Conservation (phyloP, 2,888 invertebrate species). For the Choreutis nemorana region DNA sequence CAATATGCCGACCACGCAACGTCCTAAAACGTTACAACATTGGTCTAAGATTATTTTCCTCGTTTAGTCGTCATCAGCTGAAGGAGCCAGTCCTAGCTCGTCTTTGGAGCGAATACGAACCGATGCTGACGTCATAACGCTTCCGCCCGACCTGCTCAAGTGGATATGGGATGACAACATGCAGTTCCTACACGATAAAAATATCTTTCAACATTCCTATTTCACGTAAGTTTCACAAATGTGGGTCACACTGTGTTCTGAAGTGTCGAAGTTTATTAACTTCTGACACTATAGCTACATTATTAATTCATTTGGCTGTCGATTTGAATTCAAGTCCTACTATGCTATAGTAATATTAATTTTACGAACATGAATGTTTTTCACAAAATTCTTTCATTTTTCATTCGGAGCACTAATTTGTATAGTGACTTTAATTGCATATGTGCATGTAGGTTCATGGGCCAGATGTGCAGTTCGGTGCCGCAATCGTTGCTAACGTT, state of each 20-base stretch:
- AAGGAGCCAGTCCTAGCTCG: conserved; percentile 15
- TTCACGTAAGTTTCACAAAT: conserved; percentile 74
- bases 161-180: conserved; percentile 99
- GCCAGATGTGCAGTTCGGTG: conserved; percentile 94
- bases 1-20: too few relatives aligned
- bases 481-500: conserved; percentile 86
- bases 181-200: conserved; percentile 93
- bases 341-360: too few relatives aligned
- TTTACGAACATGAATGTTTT: too few relatives aligned
- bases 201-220: conserved; percentile 95
- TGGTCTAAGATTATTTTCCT: too few relatives aligned
- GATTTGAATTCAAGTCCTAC: too few relatives aligned
- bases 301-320: too few relatives aligned
- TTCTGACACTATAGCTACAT: too few relatives aligned
- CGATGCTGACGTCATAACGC: conserved; percentile 51
- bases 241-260: not conserved
- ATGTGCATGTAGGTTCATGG: conserved; percentile 82
- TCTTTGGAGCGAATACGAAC: conserved; percentile 23
- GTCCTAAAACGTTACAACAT: too few relatives aligned
- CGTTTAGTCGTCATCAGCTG: conserved; percentile 19
- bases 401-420: too few relatives aligned
- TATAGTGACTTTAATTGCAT: conserved; percentile 4
- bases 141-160: conserved; percentile 84
- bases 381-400: too few relatives aligned
- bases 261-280: not conserved